Evolutionary conservation across 2,113 vertebrate species (phyloP), one percentile per base, ranked within the genome.

Genomic region (Hyperopisus bebe): DNA sequence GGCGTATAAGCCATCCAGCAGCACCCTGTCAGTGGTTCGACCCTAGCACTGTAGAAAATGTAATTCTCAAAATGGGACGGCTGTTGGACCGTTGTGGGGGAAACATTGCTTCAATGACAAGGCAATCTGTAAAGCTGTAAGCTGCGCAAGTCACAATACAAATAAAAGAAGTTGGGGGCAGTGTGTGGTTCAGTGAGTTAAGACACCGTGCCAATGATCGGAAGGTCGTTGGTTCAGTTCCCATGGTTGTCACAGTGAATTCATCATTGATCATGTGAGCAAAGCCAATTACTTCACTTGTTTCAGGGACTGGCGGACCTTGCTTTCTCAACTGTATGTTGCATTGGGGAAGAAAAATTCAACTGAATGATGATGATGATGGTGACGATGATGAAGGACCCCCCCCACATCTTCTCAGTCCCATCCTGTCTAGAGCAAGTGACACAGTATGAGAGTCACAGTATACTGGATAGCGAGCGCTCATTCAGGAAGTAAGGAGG

Each of bases 401-500:
- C 55, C 55, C 74, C 74, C 31, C 74, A 80, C 4, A 80, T 15
- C 1, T 80, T 39, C 10, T 86, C 46, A 86, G 46, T 86, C 7
- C 46, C 84, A 48, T 50, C 84, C 47, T 31, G n/a, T 50, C n/a
- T 4, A 51, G 24, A 31, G 47, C 47, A 27, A 17, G 82, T 85
- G 24, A 1, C 42, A 47, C 46, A 9, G 21, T n/a, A 24, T 85
- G 82, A 44, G 82, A 48, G n/a, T 70, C 62, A 4, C 44, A 11
- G 47, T 15, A 15, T 86, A 31, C 10, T n/a, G 58, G 86, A 50
- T 55, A 21, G 46, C 27, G 70, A 62, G 53, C 53, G 17, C 88
- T 77, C 48, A 51, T 53, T 15, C 89, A 31, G 77, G 87, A 70
- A 77, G 88, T 48, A 55, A 35, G 90, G 82, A 88, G 82, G 50